A percentile compares a stretch with the other conserved stretches of the same genome.
Evolutionary conservation across 1,140 invertebrate species (phyloP).

Genomic region (Colletes latitarsis): DNA sequence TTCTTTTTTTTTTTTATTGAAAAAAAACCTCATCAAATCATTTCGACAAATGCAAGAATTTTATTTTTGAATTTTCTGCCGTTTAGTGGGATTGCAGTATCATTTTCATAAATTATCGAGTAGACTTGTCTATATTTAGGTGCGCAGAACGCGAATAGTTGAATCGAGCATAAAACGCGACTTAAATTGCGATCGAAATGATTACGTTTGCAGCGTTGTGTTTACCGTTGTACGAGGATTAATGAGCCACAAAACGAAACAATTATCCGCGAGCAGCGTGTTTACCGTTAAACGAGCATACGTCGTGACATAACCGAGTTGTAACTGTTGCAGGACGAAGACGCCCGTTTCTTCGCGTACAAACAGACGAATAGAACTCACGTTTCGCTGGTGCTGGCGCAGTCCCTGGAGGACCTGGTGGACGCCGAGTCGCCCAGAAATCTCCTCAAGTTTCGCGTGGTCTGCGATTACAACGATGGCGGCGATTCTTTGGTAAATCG

Average conservation of each 20-base stretch:
- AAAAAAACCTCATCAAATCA: no score
- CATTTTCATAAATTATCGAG: no score
- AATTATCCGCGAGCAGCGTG: background rate
- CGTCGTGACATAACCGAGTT: background rate
- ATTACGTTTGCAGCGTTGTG: background rate
- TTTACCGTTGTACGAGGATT: slow-evolving; percentile 10
- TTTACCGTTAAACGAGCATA: slow-evolving; percentile 37
- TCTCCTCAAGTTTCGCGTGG: slow-evolving; percentile 90
- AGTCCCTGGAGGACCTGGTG: slow-evolving; percentile 89
- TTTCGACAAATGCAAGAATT: no score
- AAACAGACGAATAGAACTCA: slow-evolving; percentile 87
- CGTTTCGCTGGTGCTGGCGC: slow-evolving; percentile 87
- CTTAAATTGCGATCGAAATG: background rate
- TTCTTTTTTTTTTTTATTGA: no score
- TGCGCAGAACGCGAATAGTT: no score
- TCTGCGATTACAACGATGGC: slow-evolving; percentile 80
- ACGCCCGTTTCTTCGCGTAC: slow-evolving; percentile 87
- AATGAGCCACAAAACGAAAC: slow-evolving; percentile 10
- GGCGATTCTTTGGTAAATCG: slow-evolving; percentile 77
- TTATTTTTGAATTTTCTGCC: no score
- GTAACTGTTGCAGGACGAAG: slow-evolving; percentile 82
- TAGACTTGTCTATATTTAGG: no score
- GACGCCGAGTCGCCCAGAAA: slow-evolving; percentile 90
- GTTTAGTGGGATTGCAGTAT: no score
- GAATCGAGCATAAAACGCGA: no score